Base-by-base conservation (phyloP, 2,113 vertebrate species). In the Coracopsis vasa region DNA sequence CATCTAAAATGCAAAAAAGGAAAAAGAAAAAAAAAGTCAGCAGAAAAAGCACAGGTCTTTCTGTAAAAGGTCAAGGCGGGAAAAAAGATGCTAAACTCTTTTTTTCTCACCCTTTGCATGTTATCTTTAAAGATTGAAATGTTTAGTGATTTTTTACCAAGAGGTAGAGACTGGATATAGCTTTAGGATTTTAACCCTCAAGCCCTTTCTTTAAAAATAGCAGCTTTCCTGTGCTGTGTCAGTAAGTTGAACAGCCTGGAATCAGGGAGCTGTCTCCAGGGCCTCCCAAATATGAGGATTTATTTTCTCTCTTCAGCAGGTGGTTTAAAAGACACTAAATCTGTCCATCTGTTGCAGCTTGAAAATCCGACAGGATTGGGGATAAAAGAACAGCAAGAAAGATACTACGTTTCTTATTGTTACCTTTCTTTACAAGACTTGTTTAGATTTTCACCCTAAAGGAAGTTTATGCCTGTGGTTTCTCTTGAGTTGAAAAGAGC, bases 21-120 rank as follows among this genome's bases (percentile, higher is more conserved):
- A 0, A 3, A 15, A 39, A 28, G 3, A 15, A 51, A 28, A 3
- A 17, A 44, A 23, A 5, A 7, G 14, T 9, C 5, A 23, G 6
- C 1, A 29, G 8, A 42, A 31, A 86, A 82, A 50, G 21, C 31
- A n/a, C 24, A 4, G 3, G 1, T n/a, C 12, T 77, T 64, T 65
- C 53, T 27, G 17, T 11, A 77, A 67, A 69, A 11, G 16, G 24
- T 7, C 19, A 84, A 31, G 2, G 3, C 4, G 3, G 25, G 1
- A 44, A 42, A 44, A 42, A 60, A 60, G 13, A 28, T 9, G 45
- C 2, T 62, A 11, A 78, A 28, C 4, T 50, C 4, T 48, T 75
- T 69, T 69, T 80, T 58, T 6, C n/a, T 77, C 14, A 29, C 1
- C 2, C 6, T 80, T 83, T 66, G 12, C 12, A 12, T 7, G 4